phyloP scores from a whole-genome alignment of 1,140 invertebrate species.

The Protaetia brevitarsis region DNA sequence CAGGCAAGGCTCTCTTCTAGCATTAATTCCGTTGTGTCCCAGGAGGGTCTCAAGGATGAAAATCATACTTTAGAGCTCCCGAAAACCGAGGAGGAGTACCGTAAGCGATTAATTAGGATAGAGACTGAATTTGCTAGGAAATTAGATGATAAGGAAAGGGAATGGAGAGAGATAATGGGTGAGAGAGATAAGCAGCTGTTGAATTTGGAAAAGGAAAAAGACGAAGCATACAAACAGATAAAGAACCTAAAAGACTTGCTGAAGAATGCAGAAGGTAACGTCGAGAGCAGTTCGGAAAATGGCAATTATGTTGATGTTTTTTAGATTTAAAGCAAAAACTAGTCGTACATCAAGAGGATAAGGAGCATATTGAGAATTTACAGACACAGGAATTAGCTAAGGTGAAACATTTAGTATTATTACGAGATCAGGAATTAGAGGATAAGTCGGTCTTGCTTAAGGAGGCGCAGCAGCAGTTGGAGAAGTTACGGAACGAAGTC shows the following conservation, averaged over 20 bases:
- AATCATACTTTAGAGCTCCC: constrained; percentile 29
- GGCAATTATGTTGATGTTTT: constrained; percentile 29
- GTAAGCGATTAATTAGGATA: constrained; percentile 51
- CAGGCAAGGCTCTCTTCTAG: constrained; percentile 61
- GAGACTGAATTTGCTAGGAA: constrained; percentile 58
- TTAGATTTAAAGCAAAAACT: constrained; percentile 60
- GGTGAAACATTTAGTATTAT: constrained; percentile 63
- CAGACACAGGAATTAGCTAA: constrained; percentile 75
- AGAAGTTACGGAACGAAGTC: constrained; percentile 60
- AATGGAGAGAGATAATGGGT: constrained; percentile 60
- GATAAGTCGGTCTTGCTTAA: constrained; percentile 54
- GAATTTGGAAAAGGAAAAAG: constrained; percentile 59
- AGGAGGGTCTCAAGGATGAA: constrained; percentile 47
- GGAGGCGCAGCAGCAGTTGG: constrained; percentile 55
- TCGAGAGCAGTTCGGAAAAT: constrained; percentile 18
- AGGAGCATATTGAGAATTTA: constrained; percentile 71
- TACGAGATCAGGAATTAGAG: constrained; percentile 48
- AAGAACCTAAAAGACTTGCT: constrained; percentile 59
- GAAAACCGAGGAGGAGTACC: constrained; percentile 52
- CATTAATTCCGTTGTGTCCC: constrained; percentile 54
- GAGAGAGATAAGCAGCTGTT: constrained; percentile 56
- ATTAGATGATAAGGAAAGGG: constrained; percentile 65
- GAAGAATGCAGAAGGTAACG: constrained; percentile 60
- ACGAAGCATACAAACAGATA: constrained; percentile 58
- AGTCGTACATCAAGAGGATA: constrained; percentile 65